Evolutionary conservation across 2,797 vertebrate genomes (phyloP).

Genomic region (Fundulus diaphanus): DNA sequence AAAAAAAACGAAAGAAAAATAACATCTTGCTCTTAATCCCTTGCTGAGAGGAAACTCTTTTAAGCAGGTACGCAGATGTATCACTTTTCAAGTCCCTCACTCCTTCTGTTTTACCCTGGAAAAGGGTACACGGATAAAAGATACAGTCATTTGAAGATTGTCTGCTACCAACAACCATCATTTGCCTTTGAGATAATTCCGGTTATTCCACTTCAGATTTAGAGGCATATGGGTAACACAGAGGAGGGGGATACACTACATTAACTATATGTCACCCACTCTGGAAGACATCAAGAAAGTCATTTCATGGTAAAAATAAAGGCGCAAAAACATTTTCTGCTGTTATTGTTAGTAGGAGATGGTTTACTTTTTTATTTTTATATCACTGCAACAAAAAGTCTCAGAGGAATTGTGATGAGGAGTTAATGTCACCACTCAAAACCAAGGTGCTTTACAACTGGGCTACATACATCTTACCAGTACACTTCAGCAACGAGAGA

Average conservation of each 20-base stretch:
- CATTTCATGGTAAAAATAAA: slow-evolving; percentile 53
- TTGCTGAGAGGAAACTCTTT: slow-evolving; percentile 71
- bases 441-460: not conserved
- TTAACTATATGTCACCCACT: slow-evolving; percentile 74
- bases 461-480: not conserved
- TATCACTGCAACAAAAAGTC: slow-evolving; percentile 41
- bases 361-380: slow-evolving; percentile 58
- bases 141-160: slow-evolving; percentile 74
- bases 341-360: slow-evolving; percentile 31
- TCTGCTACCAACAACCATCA: slow-evolving; percentile 76
- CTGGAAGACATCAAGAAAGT: slow-evolving; percentile 68
- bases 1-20: slow-evolving; percentile 53
- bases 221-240: slow-evolving; percentile 67
- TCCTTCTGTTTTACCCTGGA: slow-evolving; percentile 75
- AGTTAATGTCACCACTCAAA: slow-evolving; percentile 30
- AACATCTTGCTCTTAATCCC: slow-evolving; percentile 74
- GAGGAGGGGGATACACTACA: slow-evolving; percentile 68
- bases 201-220: slow-evolving; percentile 71
- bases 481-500: not conserved
- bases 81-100: slow-evolving; percentile 77
- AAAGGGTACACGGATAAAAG: slow-evolving; percentile 71
- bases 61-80: slow-evolving; percentile 74
- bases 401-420: slow-evolving; percentile 20
- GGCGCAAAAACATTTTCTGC: slow-evolving; percentile 55
- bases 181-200: slow-evolving; percentile 79